A percentile compares a stretch with the other conserved stretches of the same genome.
Conservation (phyloP, 2,888 invertebrate species). For the Aspidiotus rigidus region DNA sequence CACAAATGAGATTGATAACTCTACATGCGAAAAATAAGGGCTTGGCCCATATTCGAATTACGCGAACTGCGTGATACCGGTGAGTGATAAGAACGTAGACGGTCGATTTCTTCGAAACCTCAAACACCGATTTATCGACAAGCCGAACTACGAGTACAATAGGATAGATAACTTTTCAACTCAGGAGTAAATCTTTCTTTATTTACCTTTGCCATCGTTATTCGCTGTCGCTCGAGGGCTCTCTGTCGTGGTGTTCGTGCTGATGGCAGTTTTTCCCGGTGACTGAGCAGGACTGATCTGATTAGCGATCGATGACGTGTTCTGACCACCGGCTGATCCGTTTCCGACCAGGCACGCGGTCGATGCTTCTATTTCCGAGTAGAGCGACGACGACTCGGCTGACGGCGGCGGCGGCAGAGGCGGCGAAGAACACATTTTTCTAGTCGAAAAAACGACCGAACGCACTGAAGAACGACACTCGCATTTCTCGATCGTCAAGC, state of each 20-base stretch:
- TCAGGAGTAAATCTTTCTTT: background rate
- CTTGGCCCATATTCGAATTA: too few species aligned
- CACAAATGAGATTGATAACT: too few species aligned
- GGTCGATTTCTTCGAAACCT: too few species aligned
- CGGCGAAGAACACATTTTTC: slow-evolving; percentile 26
- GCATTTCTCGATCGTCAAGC: slow-evolving; percentile 5
- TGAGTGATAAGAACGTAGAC: too few species aligned
- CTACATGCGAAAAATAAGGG: too few species aligned
- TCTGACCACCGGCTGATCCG: slow-evolving; percentile 21
- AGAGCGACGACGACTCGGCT: background rate
- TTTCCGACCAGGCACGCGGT: slow-evolving; percentile 16
- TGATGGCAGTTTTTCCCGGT: slow-evolving; percentile 11
- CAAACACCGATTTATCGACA: too few species aligned
- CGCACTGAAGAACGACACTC: slow-evolving; percentile 5
- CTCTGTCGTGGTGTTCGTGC: background rate
- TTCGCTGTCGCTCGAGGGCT: background rate
- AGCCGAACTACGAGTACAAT: too few species aligned
- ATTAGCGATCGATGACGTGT: background rate
- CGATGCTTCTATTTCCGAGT: slow-evolving; percentile 1
- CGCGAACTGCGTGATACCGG: too few species aligned
- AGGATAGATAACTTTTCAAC: too few species aligned
- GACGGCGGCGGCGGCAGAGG: slow-evolving; percentile 28
- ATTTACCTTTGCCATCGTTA: background rate
- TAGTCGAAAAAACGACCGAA: background rate
- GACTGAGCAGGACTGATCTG: slow-evolving; percentile 17